phyloP scores from a whole-genome alignment of 2,888 invertebrate species.

The Acrocyrtus sp. region DNA sequence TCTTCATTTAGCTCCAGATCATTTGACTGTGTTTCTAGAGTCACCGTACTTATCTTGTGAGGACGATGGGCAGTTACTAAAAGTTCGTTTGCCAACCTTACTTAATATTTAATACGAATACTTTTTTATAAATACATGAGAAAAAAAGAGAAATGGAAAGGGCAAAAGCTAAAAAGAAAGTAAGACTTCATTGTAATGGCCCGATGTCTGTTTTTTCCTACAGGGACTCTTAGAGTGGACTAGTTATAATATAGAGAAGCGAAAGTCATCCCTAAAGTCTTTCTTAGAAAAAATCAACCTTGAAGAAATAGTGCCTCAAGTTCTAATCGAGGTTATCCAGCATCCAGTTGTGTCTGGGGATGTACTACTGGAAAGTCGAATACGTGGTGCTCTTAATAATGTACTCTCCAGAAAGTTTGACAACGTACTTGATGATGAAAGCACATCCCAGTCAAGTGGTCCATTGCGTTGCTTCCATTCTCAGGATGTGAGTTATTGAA shows the following conservation, averaged over 20 bases:
- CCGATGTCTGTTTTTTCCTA: slow-evolving; percentile 3
- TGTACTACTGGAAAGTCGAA: slow-evolving; percentile 53
- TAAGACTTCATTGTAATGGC: no score
- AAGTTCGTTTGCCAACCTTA: slow-evolving; percentile 58
- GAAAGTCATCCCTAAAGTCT: slow-evolving; percentile 57
- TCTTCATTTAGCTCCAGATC: slow-evolving; percentile 62
- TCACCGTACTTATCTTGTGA: slow-evolving; percentile 63
- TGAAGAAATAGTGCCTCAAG: slow-evolving; percentile 63
- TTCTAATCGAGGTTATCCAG: slow-evolving; percentile 62
- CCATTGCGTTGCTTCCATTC: slow-evolving; percentile 51
- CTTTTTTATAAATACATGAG: not conserved
- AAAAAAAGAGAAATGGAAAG: not conserved
- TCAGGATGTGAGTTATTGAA: slow-evolving; percentile 56
- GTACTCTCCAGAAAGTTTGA: slow-evolving; percentile 62
- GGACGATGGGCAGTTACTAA: slow-evolving; percentile 63
- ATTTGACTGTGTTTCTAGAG: slow-evolving; percentile 61
- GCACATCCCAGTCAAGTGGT: not conserved
- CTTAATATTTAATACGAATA: not conserved
- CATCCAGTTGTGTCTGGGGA: slow-evolving; percentile 60
- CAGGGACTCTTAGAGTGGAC: slow-evolving; percentile 64
- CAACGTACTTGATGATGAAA: slow-evolving; percentile 48
- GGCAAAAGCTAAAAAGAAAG: no score
- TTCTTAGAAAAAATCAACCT: slow-evolving; percentile 62
- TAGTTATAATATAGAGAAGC: slow-evolving; percentile 56
- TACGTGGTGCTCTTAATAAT: slow-evolving; percentile 55